Conservation (phyloP, 2,888 invertebrate genomes). For the Copidosoma aretas region DNA sequence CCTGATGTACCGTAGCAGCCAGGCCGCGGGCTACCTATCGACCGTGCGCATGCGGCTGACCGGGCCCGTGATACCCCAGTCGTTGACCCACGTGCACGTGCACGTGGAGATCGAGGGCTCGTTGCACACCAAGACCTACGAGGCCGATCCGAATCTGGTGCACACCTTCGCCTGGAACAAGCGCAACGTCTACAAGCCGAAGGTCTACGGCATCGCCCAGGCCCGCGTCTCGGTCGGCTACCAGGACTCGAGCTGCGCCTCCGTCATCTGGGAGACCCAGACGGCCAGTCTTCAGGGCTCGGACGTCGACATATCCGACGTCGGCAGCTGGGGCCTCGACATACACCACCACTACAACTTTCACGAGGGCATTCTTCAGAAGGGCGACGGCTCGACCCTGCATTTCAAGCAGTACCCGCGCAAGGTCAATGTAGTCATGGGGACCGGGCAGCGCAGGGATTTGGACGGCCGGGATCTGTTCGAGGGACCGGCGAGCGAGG, state of each 20-base stretch:
- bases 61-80: conserved; percentile 77
- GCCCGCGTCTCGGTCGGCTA: conserved; percentile 93
- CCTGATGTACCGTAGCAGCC: conserved; percentile 94
- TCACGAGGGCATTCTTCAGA: conserved; percentile 96
- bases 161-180: conserved; percentile 99
- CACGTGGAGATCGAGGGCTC: conserved; percentile 93
- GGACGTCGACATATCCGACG: conserved; percentile 95
- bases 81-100: conserved; percentile 88
- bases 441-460: conserved; percentile 85
- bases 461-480: conserved; percentile 83
- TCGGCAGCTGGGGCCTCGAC: conserved; percentile 97
- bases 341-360: conserved; percentile 99
- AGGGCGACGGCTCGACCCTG: conserved; percentile 94
- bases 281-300: conserved; percentile 93
- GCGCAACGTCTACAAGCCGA: conserved; percentile 95
- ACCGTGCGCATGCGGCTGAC: conserved; percentile 91
- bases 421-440: conserved; percentile 91
- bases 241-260: conserved; percentile 86
- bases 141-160: conserved; percentile 93
- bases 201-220: conserved; percentile 86
- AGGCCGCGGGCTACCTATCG: conserved; percentile 92
- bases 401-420: conserved; percentile 92
- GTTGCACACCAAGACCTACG: conserved; percentile 88
- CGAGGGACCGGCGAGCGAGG: conserved; percentile 84
- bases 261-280: conserved; percentile 94